phyloP scores from a whole-genome alignment of 1,140 invertebrate genomes.

The Lucilia sericata region DNA sequence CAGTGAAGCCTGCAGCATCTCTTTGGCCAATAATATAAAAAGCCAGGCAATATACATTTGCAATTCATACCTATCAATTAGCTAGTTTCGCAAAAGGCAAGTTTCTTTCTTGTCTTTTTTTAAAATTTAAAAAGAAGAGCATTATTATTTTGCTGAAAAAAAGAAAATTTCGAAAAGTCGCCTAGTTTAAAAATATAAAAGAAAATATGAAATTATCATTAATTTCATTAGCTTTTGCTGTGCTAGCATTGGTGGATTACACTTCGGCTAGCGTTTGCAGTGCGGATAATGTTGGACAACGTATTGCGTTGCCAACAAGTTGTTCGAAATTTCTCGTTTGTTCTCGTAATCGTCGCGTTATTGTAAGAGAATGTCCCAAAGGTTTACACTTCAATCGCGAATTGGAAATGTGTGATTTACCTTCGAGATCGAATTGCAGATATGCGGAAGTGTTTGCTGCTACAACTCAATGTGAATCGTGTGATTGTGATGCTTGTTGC shows the following conservation, averaged over 20 bases:
- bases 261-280: neutral
- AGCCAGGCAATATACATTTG: neutral
- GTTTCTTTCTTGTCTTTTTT: neutral
- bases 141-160: neutral
- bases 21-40: neutral
- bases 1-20: neutral
- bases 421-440: neutral
- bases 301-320: neutral
- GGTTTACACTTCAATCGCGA: slow-evolving; percentile 45
- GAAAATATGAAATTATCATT: neutral
- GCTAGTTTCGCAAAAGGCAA: neutral
- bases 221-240: neutral
- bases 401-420: slow-evolving; percentile 37
- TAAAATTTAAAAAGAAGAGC: no score
- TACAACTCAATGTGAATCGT: neutral
- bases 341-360: neutral
- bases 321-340: slow-evolving; percentile 42
- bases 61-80: neutral
- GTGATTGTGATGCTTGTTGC: neutral
- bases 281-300: neutral
- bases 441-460: slow-evolving; percentile 12
- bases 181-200: neutral
- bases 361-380: slow-evolving; percentile 25
- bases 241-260: neutral
- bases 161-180: neutral